These are phyloP conservation scores for Antheraea assamensis DNA, from an alignment of 2,888 invertebrate species.

Conservation along the genomic window DNA sequence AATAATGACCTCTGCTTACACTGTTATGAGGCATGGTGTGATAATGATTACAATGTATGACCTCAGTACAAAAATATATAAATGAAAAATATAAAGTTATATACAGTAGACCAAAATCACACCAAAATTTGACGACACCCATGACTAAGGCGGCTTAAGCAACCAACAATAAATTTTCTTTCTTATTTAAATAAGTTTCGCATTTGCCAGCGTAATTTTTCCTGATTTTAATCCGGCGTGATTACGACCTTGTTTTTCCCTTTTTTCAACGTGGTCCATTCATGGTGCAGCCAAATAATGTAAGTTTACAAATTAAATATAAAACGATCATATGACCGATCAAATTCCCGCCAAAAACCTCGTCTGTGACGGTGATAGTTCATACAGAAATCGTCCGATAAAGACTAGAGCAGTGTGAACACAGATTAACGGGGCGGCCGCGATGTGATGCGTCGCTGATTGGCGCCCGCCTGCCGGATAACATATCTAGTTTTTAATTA, in stretches of 20 bases:
- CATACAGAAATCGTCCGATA: background rate
- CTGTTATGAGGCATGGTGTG: too few relatives aligned
- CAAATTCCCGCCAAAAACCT: background rate
- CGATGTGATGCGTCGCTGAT: background rate
- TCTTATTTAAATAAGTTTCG: background rate
- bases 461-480: background rate
- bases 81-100: too few relatives aligned
- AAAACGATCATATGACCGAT: background rate
- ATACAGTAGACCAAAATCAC: too few relatives aligned
- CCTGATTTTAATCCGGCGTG: background rate
- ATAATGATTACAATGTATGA: too few relatives aligned
- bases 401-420: background rate
- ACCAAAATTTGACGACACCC: background rate
- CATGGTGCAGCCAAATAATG: too few relatives aligned
- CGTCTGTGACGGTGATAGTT: background rate
- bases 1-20: too few relatives aligned
- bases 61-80: too few relatives aligned
- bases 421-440: background rate
- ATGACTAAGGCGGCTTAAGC: background rate
- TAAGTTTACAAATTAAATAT: background rate
- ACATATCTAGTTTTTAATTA: slow-evolving; percentile 10
- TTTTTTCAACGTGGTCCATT: background rate
- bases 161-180: background rate
- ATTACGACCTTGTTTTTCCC: background rate
- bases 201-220: background rate